Evolutionary conservation across 2,113 vertebrate genomes (phyloP), one percentile per base, ranked within the genome.

Genomic region (Oceanites oceanicus): DNA sequence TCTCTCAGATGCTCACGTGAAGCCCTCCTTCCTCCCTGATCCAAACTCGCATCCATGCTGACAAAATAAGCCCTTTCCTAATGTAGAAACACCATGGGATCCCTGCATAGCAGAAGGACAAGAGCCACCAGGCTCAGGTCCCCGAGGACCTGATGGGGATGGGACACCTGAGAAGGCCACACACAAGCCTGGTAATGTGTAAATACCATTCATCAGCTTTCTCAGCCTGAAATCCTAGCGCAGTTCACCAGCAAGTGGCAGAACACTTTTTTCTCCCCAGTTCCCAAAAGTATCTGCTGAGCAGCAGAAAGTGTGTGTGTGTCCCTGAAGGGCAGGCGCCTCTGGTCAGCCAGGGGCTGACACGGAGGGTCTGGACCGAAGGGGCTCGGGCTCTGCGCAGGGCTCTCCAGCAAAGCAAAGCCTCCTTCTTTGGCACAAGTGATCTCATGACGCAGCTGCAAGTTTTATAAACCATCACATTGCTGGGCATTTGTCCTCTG

Each of bases 361-460:
- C 30, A 44, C 1, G 10, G 8, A 44, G 34, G 50, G 10, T 11
- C 29, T 40, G 67, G 47, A 21, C 30, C 0, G 0, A 47, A 55
- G 18, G 15, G 15, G 13, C 32, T 25, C 7, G 7, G 70, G 25
- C 29, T 49, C 55, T 61, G 42, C 15, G 7, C 3, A 2, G 42
- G 65, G 18, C 44, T 76, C 49, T 45, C 55, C 6, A 10, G 34
- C 30, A 68, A 44, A 62, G 45, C 34, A 10, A 83, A 79, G 19
- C 38, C 62, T 89, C 23, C 42, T 77, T 86, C 66, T 40, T 67
- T 30, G n/a, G 59, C 30, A 56, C 59, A 75, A 50, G 65, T 84
- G 56, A 29, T 67, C 18, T 71, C 61, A 32, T 13, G 62, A 25
- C 11, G 5, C 15, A 65, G 34, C 63, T 65, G 10, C 16, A 40